Evolutionary conservation across 1,140 invertebrate species (phyloP).

Genomic region (Penaeus indicus): DNA sequence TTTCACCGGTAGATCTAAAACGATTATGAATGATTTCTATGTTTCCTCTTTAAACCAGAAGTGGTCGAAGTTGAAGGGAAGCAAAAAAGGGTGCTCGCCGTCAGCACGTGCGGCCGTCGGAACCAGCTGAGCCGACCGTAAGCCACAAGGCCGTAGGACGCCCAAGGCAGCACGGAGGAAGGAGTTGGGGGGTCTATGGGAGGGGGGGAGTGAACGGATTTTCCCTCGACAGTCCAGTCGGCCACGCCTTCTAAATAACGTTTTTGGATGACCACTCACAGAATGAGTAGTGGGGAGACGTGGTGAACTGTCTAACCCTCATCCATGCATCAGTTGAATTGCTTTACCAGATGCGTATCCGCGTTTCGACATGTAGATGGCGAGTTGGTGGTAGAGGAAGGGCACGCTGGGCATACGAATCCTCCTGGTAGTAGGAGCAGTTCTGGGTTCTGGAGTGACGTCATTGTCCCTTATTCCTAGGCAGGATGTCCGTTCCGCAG

Average conservation of each 20-base stretch:
- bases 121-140: not conserved
- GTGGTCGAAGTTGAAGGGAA: too few relatives aligned
- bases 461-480: slow-evolving; percentile 42
- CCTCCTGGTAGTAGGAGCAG: slow-evolving; percentile 5
- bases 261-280: too few relatives aligned
- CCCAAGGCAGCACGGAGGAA: not conserved
- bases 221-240: not conserved
- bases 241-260: too few relatives aligned
- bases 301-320: too few relatives aligned
- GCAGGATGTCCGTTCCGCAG: slow-evolving; percentile 44
- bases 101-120: not conserved
- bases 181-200: not conserved
- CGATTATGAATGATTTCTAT: too few relatives aligned
- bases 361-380: too few relatives aligned
- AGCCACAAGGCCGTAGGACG: slow-evolving; percentile 4
- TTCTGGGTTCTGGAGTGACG: slow-evolving; percentile 50
- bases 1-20: too few relatives aligned
- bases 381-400: too few relatives aligned
- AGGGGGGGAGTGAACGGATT: not conserved
- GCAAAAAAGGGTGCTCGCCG: not conserved
- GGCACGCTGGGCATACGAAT: too few relatives aligned
- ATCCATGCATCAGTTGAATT: too few relatives aligned
- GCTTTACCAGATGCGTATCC: too few relatives aligned
- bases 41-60: too few relatives aligned
- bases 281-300: not conserved